Percentiles rank a stretch among this genome's conserved stretches.
Evolutionary conservation across 2,113 vertebrate species (phyloP).

Genomic region (Elephantulus edwardii): DNA sequence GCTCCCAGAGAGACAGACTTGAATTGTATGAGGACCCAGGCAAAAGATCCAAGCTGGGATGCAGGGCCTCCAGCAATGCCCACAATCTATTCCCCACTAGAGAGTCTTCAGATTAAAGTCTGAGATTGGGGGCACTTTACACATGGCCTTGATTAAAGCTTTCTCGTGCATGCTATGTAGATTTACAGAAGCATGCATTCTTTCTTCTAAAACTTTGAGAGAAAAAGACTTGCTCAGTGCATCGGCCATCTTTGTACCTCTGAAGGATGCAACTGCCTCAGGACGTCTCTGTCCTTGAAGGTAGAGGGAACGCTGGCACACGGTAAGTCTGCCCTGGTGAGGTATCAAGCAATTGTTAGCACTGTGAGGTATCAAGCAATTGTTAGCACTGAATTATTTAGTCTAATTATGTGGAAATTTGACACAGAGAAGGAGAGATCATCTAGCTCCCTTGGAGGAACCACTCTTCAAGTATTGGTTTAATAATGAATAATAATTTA

Average conservation of each 20-base stretch:
- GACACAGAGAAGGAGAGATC: background rate
- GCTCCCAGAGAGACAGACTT: background rate
- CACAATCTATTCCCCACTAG: background rate
- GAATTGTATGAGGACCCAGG: background rate
- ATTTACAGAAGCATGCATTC: background rate
- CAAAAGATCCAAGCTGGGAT: background rate
- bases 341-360: background rate
- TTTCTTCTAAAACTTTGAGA: background rate
- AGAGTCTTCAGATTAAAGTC: background rate
- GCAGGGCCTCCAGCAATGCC: background rate
- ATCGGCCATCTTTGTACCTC: background rate
- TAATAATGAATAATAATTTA: constrained; percentile 15
- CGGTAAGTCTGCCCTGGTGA: background rate
- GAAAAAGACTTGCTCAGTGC: background rate
- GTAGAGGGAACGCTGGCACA: background rate
- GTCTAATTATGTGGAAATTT: background rate
- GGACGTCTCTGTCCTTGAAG: background rate
- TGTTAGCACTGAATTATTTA: background rate
- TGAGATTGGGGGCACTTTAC: background rate
- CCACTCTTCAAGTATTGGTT: background rate
- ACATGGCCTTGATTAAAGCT: background rate
- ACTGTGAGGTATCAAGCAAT: too few species aligned
- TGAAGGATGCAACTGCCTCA: too few species aligned
- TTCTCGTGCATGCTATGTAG: background rate
- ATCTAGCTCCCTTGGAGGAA: background rate